Conservation (phyloP, 2,797 vertebrate species). For the Hypotaenidia okinawae region DNA sequence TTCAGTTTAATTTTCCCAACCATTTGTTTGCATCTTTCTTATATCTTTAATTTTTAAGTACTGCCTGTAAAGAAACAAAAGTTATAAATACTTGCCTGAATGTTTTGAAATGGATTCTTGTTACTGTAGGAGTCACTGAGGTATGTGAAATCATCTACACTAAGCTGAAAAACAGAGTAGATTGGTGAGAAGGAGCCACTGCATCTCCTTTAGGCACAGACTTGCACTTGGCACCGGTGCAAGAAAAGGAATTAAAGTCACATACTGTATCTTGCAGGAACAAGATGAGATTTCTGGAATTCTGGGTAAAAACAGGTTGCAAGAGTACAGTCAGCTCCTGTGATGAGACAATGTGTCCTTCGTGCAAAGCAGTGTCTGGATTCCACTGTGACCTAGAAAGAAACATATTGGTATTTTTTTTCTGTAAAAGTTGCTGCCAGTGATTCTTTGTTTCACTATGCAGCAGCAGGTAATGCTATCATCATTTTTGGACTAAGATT, state of each 20-base stretch:
- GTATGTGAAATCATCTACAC: slow-evolving; percentile 70
- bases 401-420: not conserved
- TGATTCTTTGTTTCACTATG: not conserved
- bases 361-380: slow-evolving; percentile 1
- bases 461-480: not conserved
- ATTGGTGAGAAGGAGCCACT: not conserved
- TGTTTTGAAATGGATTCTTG: slow-evolving; percentile 56
- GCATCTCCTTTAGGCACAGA: not conserved
- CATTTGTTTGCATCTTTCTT: slow-evolving; percentile 1
- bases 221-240: not conserved
- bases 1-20: not conserved
- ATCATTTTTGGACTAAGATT: not conserved
- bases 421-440: not conserved
- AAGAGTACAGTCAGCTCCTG: slow-evolving; percentile 35
- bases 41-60: not conserved
- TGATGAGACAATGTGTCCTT: slow-evolving; percentile 51
- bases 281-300: slow-evolving; percentile 46
- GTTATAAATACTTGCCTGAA: slow-evolving; percentile 68
- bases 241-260: not conserved
- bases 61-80: not conserved
- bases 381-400: slow-evolving; percentile 68
- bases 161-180: slow-evolving; percentile 73
- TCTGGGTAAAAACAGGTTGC: slow-evolving; percentile 16
- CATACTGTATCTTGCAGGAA: slow-evolving; percentile 64
- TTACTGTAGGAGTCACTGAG: slow-evolving; percentile 48